A percentile compares a stretch with the other conserved stretches of the same genome.
These are phyloP conservation scores for Lepidurus couesii DNA, from an alignment of 1,140 invertebrate genomes.

Conservation along the genomic window DNA sequence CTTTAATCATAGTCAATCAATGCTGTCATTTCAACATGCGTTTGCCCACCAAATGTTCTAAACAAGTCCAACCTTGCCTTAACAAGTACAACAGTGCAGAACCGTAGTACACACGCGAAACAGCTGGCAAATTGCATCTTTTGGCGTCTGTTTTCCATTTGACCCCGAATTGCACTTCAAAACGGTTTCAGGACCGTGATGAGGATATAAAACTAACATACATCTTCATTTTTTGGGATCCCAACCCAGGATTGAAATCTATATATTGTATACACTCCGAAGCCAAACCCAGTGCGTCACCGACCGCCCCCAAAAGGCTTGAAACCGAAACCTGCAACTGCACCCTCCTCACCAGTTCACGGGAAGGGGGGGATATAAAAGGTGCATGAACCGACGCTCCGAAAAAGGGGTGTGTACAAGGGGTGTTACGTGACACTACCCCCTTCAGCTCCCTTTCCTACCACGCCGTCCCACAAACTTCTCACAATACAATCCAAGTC, in stretches of 20 bases:
- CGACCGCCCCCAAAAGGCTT: background rate
- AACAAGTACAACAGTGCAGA: background rate
- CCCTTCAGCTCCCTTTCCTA: background rate
- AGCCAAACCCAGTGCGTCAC: no score
- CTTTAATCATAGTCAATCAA: background rate
- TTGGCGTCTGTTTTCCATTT: no score
- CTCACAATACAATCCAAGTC: constrained; percentile 2
- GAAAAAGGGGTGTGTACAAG: constrained; percentile 14
- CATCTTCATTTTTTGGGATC: no score
- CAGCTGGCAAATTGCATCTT: no score
- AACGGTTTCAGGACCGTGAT: no score
- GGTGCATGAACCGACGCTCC: constrained; percentile 5
- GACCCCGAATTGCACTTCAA: no score
- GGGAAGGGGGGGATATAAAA: background rate
- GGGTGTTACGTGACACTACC: constrained; percentile 20
- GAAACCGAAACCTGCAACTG: constrained; percentile 18
- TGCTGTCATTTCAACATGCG: background rate
- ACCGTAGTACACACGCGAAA: no score
- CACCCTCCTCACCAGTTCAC: background rate
- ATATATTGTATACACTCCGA: no score
- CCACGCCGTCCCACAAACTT: background rate
- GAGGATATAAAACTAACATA: no score
- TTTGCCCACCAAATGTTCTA: background rate
- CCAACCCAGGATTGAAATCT: no score
- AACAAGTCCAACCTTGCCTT: background rate